Conservation (phyloP, 2,888 invertebrate species). For the Papilio elwesi region DNA sequence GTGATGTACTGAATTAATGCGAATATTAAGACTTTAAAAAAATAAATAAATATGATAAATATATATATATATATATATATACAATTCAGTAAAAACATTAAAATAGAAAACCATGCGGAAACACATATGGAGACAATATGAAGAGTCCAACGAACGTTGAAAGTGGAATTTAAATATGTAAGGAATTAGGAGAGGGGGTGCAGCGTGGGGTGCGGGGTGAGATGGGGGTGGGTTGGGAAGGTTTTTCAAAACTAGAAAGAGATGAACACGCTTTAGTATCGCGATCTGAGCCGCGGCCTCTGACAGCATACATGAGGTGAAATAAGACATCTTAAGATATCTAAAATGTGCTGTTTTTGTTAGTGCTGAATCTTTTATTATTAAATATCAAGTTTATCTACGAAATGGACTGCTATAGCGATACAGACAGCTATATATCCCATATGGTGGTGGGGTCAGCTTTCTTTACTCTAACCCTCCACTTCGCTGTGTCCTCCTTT, state of each 20-base stretch:
- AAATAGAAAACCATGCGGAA: conserved; percentile 63
- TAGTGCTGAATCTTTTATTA: too few species aligned
- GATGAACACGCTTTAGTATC: conserved; percentile 83
- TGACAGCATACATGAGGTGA: conserved; percentile 46
- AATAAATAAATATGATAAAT: not conserved
- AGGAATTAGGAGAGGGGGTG: conserved; percentile 79
- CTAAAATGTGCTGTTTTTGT: not conserved
- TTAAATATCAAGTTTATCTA: too few species aligned
- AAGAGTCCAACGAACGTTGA: conserved; percentile 72
- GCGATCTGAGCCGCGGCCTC: conserved; percentile 70
- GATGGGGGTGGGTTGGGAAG: conserved; percentile 52
- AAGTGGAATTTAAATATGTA: conserved; percentile 85
- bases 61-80: too few species aligned
- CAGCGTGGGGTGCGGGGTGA: conserved; percentile 43
- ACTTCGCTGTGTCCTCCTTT: too few species aligned
- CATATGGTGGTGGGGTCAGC: too few species aligned
- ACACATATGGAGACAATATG: conserved; percentile 79
- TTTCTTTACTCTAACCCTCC: too few species aligned
- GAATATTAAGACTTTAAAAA: not conserved
- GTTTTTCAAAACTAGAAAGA: conserved; percentile 84
- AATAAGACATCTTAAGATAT: conserved; percentile 63
- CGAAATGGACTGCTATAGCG: too few species aligned
- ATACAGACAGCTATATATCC: too few species aligned
- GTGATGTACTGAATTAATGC: too few species aligned
- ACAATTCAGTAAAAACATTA: conserved; percentile 23